These are phyloP conservation scores for Nerophis lumbriciformis DNA, from an alignment of 2,113 vertebrate species.

Conservation along the genomic window DNA sequence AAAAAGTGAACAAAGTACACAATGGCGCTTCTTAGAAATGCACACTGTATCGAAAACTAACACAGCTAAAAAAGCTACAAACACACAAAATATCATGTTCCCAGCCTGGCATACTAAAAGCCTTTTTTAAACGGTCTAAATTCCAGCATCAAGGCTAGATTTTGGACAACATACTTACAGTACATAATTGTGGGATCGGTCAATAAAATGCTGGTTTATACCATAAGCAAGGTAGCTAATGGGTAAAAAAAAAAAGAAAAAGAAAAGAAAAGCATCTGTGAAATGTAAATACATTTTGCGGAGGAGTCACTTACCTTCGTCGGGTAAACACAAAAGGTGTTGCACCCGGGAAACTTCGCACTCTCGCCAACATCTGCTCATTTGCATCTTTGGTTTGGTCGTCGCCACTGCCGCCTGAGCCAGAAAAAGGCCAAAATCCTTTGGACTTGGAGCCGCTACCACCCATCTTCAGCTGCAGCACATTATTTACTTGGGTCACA, in stretches of 20 bases:
- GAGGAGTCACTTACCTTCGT: slow-evolving; percentile 75
- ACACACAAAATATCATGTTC: too few relatives aligned
- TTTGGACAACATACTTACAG: too few relatives aligned
- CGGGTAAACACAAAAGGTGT: slow-evolving; percentile 90
- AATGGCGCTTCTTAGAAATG: too few relatives aligned
- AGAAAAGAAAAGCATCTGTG: not conserved
- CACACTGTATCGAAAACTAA: too few relatives aligned
- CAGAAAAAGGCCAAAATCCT: slow-evolving; percentile 88
- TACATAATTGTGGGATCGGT: too few relatives aligned
- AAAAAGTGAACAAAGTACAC: too few relatives aligned
- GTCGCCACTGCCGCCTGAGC: slow-evolving; percentile 70
- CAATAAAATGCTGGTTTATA: too few relatives aligned
- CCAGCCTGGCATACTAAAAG: too few relatives aligned
- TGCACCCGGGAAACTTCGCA: slow-evolving; percentile 71
- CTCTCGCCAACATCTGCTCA: slow-evolving; percentile 79
- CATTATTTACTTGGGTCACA: slow-evolving; percentile 71
- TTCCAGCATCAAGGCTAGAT: too few relatives aligned
- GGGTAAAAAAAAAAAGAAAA: not conserved
- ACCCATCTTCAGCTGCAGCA: slow-evolving; percentile 84
- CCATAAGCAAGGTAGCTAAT: too few relatives aligned
- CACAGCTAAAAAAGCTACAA: too few relatives aligned
- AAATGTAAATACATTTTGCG: not conserved
- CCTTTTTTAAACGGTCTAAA: too few relatives aligned
- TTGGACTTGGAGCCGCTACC: slow-evolving; percentile 87
- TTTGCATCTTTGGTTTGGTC: slow-evolving; percentile 71